Conservation (phyloP, 1,140 invertebrate species). For the Drosophila dunni region DNA sequence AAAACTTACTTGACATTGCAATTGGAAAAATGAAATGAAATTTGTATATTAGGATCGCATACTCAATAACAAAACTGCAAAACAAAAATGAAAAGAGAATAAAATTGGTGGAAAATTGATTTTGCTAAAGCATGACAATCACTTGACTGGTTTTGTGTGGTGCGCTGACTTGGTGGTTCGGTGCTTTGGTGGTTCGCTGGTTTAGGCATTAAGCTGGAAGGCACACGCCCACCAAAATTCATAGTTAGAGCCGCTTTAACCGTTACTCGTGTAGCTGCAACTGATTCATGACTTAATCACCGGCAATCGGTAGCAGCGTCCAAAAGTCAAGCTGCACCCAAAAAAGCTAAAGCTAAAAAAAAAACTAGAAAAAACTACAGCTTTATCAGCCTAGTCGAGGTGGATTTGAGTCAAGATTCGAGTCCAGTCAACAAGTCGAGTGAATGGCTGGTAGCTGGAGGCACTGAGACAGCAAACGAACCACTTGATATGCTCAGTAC, state of each 20-base stretch:
- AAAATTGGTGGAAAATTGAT: constrained; percentile 77
- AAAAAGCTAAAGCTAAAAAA: constrained; percentile 39
- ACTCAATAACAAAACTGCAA: background rate
- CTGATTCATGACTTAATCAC: constrained; percentile 82
- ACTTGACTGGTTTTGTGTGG: constrained; percentile 38
- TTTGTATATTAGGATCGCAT: constrained; percentile 40
- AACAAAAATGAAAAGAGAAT: constrained; percentile 2
- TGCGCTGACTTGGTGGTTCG: background rate
- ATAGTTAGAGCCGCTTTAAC: constrained; percentile 62
- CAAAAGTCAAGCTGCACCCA: constrained; percentile 62
- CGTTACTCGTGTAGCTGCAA: constrained; percentile 57
- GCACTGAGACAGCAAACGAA: constrained; percentile 39
- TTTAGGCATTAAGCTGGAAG: constrained; percentile 48
- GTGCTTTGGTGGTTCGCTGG: constrained; percentile 6
- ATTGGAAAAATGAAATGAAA: constrained; percentile 56
- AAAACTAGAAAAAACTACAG: constrained; percentile 28
- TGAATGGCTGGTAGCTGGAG: constrained; percentile 70
- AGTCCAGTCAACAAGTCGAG: constrained; percentile 44
- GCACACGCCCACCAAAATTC: constrained; percentile 74
- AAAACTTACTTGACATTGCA: constrained; percentile 60
- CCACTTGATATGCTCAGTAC: constrained; percentile 56
- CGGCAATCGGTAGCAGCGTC: constrained; percentile 71
- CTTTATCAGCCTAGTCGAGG: constrained; percentile 67
- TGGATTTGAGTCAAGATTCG: constrained; percentile 24
- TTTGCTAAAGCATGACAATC: constrained; percentile 76